Conservation (phyloP, 2,888 invertebrate genomes). For the Heliconius cydno region DNA sequence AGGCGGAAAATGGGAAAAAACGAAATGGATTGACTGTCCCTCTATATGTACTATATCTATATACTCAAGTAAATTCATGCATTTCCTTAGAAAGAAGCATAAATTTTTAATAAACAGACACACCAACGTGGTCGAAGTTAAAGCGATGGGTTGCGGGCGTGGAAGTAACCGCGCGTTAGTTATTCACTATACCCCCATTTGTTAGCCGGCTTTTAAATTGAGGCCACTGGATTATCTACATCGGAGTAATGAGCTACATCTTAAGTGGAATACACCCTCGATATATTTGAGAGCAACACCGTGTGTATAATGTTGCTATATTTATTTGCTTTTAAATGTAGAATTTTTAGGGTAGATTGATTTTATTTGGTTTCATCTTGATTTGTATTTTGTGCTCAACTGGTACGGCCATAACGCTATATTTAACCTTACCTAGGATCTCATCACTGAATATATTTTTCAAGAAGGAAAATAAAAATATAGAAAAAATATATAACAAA, state of each 20-base stretch:
- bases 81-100: background rate
- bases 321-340: background rate
- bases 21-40: too few relatives aligned
- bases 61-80: background rate
- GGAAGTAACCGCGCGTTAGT: slow-evolving; percentile 73
- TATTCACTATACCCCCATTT: slow-evolving; percentile 79
- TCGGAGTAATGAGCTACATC: slow-evolving; percentile 40
- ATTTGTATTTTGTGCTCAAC: too few relatives aligned
- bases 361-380: background rate
- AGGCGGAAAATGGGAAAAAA: too few relatives aligned
- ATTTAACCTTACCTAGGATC: too few relatives aligned
- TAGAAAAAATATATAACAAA: too few relatives aligned
- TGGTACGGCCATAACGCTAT: too few relatives aligned
- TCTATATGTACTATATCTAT: background rate
- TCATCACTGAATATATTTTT: too few relatives aligned
- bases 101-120: slow-evolving; percentile 64
- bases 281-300: slow-evolving; percentile 22
- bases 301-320: slow-evolving; percentile 1
- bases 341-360: background rate
- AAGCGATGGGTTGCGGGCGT: slow-evolving; percentile 71
- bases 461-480: too few relatives aligned
- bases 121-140: slow-evolving; percentile 65
- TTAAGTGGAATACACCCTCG: slow-evolving; percentile 32
- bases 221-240: slow-evolving; percentile 55
- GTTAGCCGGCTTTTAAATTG: slow-evolving; percentile 75